phyloP scores from a whole-genome alignment of 2,888 invertebrate species.

The Papilio gigon region DNA sequence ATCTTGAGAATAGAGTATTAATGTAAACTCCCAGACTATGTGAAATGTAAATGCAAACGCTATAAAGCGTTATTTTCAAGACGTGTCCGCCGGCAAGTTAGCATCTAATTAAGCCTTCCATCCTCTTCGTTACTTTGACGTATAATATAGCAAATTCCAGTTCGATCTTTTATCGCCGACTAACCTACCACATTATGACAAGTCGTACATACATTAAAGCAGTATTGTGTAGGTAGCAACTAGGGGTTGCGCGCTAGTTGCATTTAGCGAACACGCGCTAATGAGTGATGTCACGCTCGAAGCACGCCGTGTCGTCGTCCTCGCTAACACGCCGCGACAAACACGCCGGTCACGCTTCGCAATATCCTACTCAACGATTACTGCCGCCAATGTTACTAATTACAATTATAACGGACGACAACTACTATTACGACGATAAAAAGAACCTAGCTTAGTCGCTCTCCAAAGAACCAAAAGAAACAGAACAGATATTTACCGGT shows the following conservation, averaged over 20 bases:
- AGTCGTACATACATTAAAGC: not conserved
- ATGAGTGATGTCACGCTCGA: slow-evolving; percentile 65
- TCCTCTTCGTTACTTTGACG: too few relatives aligned
- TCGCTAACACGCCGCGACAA: slow-evolving; percentile 57
- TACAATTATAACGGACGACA: slow-evolving; percentile 8
- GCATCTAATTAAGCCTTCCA: not conserved
- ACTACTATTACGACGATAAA: too few relatives aligned
- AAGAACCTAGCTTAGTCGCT: too few relatives aligned
- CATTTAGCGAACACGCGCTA: slow-evolving; percentile 33
- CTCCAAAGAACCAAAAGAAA: too few relatives aligned
- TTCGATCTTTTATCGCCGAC: not conserved
- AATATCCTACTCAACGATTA: not conserved
- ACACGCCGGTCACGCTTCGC: slow-evolving; percentile 14
- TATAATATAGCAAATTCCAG: too few relatives aligned
- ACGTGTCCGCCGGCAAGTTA: not conserved
- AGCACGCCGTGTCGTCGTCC: slow-evolving; percentile 54
- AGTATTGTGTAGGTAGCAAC: slow-evolving; percentile 5
- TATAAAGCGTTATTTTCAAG: not conserved
- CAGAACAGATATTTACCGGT: too few relatives aligned
- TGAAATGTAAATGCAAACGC: not conserved
- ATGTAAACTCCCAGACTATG: too few relatives aligned
- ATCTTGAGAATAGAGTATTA: too few relatives aligned
- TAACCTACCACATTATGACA: not conserved
- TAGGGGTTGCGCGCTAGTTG: slow-evolving; percentile 15
- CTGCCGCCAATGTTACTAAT: not conserved